These are phyloP conservation scores for Rhynchophorus ferrugineus DNA, from an alignment of 1,140 invertebrate genomes.

Conservation along the genomic window DNA sequence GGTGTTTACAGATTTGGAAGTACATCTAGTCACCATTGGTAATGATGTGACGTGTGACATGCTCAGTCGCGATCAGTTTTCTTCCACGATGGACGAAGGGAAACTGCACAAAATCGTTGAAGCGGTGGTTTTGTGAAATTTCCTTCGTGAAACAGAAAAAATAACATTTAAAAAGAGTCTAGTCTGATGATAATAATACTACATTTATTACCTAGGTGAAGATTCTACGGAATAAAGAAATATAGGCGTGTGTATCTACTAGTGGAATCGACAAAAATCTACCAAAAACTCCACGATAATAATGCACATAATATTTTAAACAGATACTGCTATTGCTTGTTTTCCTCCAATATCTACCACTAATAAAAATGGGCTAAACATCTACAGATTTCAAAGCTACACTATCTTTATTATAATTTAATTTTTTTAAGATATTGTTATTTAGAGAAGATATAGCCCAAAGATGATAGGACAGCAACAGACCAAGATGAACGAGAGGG, in stretches of 20 bases:
- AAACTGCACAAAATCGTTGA: not conserved
- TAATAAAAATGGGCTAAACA: not conserved
- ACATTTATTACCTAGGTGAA: too few relatives aligned
- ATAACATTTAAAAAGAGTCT: too few relatives aligned
- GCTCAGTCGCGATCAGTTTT: constrained; percentile 2
- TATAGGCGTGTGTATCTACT: too few relatives aligned
- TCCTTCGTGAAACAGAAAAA: too few relatives aligned
- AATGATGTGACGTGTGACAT: constrained; percentile 14
- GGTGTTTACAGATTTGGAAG: constrained; percentile 22
- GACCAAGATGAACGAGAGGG: not conserved
- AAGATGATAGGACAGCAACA: not conserved
- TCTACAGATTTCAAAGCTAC: not conserved
- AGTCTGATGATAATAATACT: too few relatives aligned
- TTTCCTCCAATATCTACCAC: constrained; percentile 1
- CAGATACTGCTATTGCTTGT: constrained; percentile 1
- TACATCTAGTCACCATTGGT: constrained; percentile 22
- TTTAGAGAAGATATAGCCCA: not conserved
- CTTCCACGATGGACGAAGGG: not conserved
- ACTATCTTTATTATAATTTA: not conserved
- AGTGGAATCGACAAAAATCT: not conserved
- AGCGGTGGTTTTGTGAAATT: too few relatives aligned
- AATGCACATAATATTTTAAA: not conserved
- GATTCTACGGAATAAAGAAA: too few relatives aligned
- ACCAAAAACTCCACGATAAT: not conserved
- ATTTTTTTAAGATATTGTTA: too few relatives aligned